Base-by-base conservation (phyloP, 1,140 invertebrate species). In the Notospermus geniculatus region DNA sequence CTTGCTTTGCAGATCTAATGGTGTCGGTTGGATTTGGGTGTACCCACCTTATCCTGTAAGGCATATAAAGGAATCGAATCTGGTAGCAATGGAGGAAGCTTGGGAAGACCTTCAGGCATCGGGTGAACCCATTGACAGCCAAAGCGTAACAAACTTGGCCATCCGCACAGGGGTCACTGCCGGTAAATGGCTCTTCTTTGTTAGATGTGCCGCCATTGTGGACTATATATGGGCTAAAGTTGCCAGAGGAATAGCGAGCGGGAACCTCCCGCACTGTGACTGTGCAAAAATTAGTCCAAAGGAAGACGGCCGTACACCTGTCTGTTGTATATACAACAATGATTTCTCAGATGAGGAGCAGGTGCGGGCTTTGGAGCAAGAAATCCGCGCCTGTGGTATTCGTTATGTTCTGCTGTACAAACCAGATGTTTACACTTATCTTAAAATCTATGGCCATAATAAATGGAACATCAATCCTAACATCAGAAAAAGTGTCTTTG, bases 161-260 rank as follows among this genome's bases (percentile, higher is more conserved):
- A 57, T 57, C 19, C 61, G 46, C 13, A 57, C 50, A 36, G 41
- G 57, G 45, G 45, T 63, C 1, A 59, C 54, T 15, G 4, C 22
- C 54, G 68, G 68, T 9, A 70, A 70, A 54, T 70, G 68, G 68
- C 41, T 67, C 29, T 62, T 70, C 36, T 54, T 58, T 46, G 65
- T 60, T 4, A 32, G 55, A 2, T 45, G 60, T 23, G 68, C 65
- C 7, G 39, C 27, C n/a, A 70, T 67, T 36, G 63, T 61, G 13
- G 68, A 67, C 54, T 56, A 61, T 36, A 39, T 70, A 13, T 70
- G 68, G 68, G 59, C 30, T 32, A 61, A 63, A 17, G 61, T 70
- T 17, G 65, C 63, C 23, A 56, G 25, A 23, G 60, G 32, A n/a
- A 59, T 70, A n/a, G 56, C 59, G 7, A 50, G 57, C 23, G 59